A percentile compares a stretch with the other conserved stretches of the same genome.
phyloP scores from a whole-genome alignment of 2,888 invertebrate genomes.

The Lapara coniferarum region DNA sequence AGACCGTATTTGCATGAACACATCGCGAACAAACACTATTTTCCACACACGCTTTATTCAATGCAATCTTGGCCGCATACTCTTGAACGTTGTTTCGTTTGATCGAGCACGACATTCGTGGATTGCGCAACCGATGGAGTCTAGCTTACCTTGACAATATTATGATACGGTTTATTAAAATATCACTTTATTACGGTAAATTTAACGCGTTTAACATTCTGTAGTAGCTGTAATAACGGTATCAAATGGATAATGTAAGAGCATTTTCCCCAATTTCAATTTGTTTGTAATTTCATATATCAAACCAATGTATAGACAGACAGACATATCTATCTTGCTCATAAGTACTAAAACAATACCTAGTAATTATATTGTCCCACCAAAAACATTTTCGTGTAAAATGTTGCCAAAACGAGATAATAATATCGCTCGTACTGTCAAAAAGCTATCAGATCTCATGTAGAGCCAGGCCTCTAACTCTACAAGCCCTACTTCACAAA shows the following conservation, averaged over 20 bases:
- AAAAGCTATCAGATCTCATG: too few species aligned
- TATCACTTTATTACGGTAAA: not conserved
- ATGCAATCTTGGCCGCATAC: slow-evolving; percentile 53
- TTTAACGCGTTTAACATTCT: not conserved
- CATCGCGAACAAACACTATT: slow-evolving; percentile 8
- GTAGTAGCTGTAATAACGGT: too few species aligned
- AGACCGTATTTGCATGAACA: not conserved
- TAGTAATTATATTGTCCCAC: not conserved
- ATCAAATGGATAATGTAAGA: too few species aligned
- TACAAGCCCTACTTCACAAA: too few species aligned
- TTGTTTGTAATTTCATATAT: too few species aligned
- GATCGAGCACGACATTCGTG: slow-evolving; percentile 49
- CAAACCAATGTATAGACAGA: too few species aligned
- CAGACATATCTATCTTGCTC: too few species aligned
- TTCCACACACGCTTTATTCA: slow-evolving; percentile 19
- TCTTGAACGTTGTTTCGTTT: slow-evolving; percentile 59
- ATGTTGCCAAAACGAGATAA: too few species aligned
- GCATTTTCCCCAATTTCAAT: too few species aligned
- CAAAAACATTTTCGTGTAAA: too few species aligned
- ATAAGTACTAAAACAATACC: not conserved
- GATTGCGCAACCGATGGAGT: slow-evolving; percentile 54
- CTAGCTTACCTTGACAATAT: slow-evolving; percentile 59
- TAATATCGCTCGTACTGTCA: too few species aligned
- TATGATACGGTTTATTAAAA: slow-evolving; percentile 44
- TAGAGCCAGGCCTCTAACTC: too few species aligned